These are phyloP conservation scores for Pachypanchax playfairii DNA, from an alignment of 2,113 vertebrate genomes.

Conservation along the genomic window DNA sequence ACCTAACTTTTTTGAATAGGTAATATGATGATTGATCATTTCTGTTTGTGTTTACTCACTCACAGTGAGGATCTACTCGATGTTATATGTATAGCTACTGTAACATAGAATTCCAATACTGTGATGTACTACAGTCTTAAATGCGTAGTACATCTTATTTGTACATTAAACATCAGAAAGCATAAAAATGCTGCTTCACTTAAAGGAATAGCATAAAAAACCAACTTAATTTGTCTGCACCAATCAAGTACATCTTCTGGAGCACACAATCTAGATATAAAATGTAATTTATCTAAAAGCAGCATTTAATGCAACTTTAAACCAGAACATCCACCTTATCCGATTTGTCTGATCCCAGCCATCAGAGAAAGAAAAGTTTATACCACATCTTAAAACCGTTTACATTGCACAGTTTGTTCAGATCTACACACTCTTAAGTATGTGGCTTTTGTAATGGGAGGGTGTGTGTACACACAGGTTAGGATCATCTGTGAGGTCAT, in stretches of 20 bases:
- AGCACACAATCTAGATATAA: constrained; percentile 9
- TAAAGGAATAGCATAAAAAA: constrained; percentile 25
- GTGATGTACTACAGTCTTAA: no score
- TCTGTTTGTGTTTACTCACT: neutral
- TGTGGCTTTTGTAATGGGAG: constrained; percentile 5
- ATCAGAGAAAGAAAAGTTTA: constrained; percentile 43
- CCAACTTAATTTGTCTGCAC: constrained; percentile 1
- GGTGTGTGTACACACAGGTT: constrained; percentile 7
- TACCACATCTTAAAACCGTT: constrained; percentile 14
- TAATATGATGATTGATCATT: no score
- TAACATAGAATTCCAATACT: no score
- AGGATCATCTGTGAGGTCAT: constrained; percentile 68
- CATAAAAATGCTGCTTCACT: no score
- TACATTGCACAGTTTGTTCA: constrained; percentile 13
- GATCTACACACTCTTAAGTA: neutral
- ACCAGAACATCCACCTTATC: constrained; percentile 38
- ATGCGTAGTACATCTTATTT: no score
- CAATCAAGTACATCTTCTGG: constrained; percentile 29
- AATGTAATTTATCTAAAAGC: constrained; percentile 18
- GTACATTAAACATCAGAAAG: no score
- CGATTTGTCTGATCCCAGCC: constrained; percentile 60
- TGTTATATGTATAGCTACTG: no score
- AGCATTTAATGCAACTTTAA: constrained; percentile 29
- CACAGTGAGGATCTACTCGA: no score
- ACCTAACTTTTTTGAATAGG: neutral